A percentile compares a stretch with the other conserved stretches of the same genome.
Conservation (phyloP, 2,888 invertebrate species). For the Cecidostiba fungosa region DNA sequence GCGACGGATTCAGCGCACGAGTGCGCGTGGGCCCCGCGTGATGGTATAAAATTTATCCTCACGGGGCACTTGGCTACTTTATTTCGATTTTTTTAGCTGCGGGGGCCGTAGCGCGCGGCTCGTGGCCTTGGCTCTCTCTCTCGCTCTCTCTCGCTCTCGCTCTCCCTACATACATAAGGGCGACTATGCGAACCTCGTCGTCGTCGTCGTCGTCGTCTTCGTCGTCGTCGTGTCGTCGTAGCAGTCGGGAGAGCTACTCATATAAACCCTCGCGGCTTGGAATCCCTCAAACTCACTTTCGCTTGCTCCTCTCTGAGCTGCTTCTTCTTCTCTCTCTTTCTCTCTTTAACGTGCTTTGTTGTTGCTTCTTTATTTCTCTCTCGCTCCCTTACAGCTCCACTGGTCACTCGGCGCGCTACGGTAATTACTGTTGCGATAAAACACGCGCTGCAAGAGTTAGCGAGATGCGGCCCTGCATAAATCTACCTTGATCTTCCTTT, state of each 20-base stretch:
- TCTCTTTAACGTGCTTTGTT: neutral
- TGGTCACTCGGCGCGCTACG: neutral
- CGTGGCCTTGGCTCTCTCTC: slow-evolving; percentile 26
- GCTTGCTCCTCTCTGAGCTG: neutral
- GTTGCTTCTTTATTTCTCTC: neutral
- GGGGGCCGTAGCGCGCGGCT: neutral
- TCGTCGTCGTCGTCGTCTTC: neutral
- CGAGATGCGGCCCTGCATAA: neutral
- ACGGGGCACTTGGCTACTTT: slow-evolving; percentile 46
- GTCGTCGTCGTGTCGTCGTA: neutral
- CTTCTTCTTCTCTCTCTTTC: neutral
- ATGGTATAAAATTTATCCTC: slow-evolving; percentile 55
- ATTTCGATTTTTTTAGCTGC: slow-evolving; percentile 40
- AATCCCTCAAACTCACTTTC: slow-evolving; percentile 57
- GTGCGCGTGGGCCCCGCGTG: neutral
- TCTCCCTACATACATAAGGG: neutral
- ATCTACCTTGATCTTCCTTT: slow-evolving; percentile 7
- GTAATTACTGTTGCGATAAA: slow-evolving; percentile 28
- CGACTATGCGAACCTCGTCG: neutral
- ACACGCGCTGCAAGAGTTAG: neutral
- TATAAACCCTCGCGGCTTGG: slow-evolving; percentile 25
- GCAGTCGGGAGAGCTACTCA: no score
- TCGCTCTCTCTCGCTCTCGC: neutral
- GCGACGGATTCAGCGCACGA: slow-evolving; percentile 43
- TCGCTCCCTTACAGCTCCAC: neutral